Base-by-base conservation (phyloP, 1,140 invertebrate genomes). In the Propsilocerus akamusi region DNA sequence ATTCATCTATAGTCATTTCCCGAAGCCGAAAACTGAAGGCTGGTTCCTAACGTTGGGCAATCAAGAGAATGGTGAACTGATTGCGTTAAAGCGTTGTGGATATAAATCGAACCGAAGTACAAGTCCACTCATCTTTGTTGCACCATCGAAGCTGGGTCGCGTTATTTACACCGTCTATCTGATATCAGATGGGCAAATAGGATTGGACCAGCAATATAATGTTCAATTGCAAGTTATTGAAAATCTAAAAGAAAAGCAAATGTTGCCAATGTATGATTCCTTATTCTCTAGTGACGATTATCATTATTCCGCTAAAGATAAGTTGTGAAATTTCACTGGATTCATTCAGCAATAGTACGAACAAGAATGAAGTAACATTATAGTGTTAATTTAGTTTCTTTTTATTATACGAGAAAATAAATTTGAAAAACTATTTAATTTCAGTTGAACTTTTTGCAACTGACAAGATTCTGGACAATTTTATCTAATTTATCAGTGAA, bases 181-280 rank as follows among this genome's bases (percentile, higher is more conserved):
- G 10, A 78, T 97, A 69, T 95, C 90, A 49, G 94, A 99, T 68
- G 86, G 81, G 48, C 96, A 97, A 60, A 69, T 98, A 24, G 94
- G 92, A 20, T 69, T 97, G 8, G 96, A 99, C 70, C 94, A 98
- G 60, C 90, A 98, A 61, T 97, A 91, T 59, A 70, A 80, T 53
- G 60, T 86, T 34, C 66, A 74, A 49, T 61, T 83, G 51, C 76
- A 82, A 57, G 64, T 84, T n/a, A 61, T 73, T 12, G 70, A 72
- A 52, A 64, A 70, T 4, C 47, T 71, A 17, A 41, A 41, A 17
- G 34, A 37, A 7, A 41, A 41, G 34, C 6, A 30, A 11, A n/a
- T n/a, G 14, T 64, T 20, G 26, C 11, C 20, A 48, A 48, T 48
- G 5, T 41, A 20, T 41, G 34, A n/a, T n/a, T n/a, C n/a, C n/a